Evolutionary conservation across 2,888 invertebrate species (phyloP), one percentile per base, ranked within the genome.

Genomic region (Drosophila subsilvestris): DNA sequence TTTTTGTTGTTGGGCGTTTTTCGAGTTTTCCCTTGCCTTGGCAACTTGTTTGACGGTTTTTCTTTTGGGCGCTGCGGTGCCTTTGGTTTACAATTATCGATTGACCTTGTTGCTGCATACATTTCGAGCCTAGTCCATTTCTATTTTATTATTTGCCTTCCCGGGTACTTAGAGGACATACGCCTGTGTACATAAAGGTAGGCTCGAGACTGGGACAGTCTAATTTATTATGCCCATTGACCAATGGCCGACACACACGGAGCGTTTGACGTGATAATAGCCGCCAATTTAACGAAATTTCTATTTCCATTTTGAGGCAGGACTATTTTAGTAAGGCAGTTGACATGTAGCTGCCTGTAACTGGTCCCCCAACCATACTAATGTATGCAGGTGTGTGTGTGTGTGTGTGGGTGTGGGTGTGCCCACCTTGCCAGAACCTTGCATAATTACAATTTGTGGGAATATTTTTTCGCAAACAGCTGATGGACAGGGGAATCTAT

Each of bases 61-160:
- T 53, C 71, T 63, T 72, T 83, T 82, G 9, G 49, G 48, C 51
- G 9, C 45, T 32, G 25, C 4, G n/a, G 5, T 22, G 5, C 66
- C 66, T 53, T 66, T 65, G 67, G 48, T 54, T 74, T 68, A 62
- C 82, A 76, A 71, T 86, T 85, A 85, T 85, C 78, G 85, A 85
- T 85, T 88, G 88, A 88, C 85, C 85, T 85, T 85, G 81, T 86
- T 86, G 79, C 74, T 80, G 87, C 74, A 88, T 88, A 86, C 74
- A 84, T 77, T 86, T 83, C 20, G 55, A 63, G 59, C 59, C 51
- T 58, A 74, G 80, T 74, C 84, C 49, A 32, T 55, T 53, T 78
- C 10, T 53, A 47, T 53, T 47, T 48, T 63, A 42, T 53, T 42
- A 32, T 53, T 61, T 58, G 54, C 47, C 51, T 59, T 54, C 29